Evolutionary conservation across 2,113 vertebrate genomes (phyloP).

Genomic region (Hippocampus mohnikei): DNA sequence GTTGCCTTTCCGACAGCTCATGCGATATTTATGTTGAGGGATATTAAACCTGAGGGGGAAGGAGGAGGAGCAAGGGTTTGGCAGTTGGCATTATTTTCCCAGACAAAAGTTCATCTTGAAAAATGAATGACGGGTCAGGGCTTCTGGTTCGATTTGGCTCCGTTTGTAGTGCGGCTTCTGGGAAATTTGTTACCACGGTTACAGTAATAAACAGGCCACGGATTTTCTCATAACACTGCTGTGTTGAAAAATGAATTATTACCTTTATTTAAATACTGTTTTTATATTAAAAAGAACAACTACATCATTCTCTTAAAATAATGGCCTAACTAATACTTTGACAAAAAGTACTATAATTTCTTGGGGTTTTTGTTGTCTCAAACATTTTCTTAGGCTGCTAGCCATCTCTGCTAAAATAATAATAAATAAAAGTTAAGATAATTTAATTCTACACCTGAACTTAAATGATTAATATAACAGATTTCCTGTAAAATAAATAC

Average conservation of each 20-base stretch:
- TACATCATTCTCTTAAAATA: too few species aligned
- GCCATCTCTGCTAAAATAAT: too few species aligned
- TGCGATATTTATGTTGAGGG: slow-evolving; percentile 52
- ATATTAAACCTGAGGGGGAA: slow-evolving; percentile 27
- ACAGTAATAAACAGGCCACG: neutral
- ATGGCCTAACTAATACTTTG: too few species aligned
- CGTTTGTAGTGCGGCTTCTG: neutral
- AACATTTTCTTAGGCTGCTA: too few species aligned
- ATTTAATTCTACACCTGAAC: too few species aligned
- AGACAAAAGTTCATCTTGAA: neutral
- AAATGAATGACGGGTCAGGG: neutral
- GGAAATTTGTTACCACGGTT: neutral
- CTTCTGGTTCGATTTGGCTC: neutral
- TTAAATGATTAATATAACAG: too few species aligned
- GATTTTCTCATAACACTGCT: neutral
- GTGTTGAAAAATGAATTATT: neutral
- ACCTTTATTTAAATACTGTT: neutral
- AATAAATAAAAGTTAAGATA: too few species aligned
- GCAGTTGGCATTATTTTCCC: neutral
- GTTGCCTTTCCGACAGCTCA: slow-evolving; percentile 41
- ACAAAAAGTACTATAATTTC: too few species aligned
- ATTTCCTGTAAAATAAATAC: too few species aligned
- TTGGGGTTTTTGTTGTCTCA: too few species aligned
- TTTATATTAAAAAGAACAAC: too few species aligned
- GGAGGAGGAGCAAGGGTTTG: neutral